Base-by-base conservation (phyloP, 2,797 vertebrate genomes). In the Pangasius larnaudii region DNA sequence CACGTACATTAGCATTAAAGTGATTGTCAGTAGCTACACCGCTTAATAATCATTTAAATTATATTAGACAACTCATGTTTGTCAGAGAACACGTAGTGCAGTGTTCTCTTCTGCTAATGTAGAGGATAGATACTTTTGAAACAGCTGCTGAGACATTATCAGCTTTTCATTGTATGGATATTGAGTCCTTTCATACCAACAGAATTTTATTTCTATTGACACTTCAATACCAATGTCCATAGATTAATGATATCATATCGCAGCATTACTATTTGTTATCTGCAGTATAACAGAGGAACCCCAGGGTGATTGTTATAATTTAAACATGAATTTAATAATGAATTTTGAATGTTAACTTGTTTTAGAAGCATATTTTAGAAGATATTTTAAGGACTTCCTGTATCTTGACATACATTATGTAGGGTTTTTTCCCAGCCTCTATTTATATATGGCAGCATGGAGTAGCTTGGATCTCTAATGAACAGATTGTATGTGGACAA, bases 401-500 rank as follows among this genome's bases (percentile, higher is more conserved):
- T 39, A 27, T 27, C 33, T 13, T 80, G 56, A 39, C 39, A 5
- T 22, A 63, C 30, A 30, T 49, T 30, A 49, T 16, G 1, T 18
- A 11, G 19, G 27, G 3, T 27, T 36, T 24, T n/a, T 27, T 42
- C 3, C 33, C 33, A 63, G n/a, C 9, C 16, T 65, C n/a, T 83
- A 49, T 65, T 83, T 83, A 30, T 65, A 30, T 46, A 30, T 49
- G 51, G 24, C 33, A 58, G 51, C 22, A 39, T 71, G 22, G 22
- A 72, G 36, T 59, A 13, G 51, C 27, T 78, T 2, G 22, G 36
- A 33, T 80, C 24, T 58, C 24, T 85, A 58, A 58, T 79, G 82
- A 84, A 85, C 72, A 88, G 46, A 75, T 83, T 78, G 82, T 58
- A 49, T 77, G 42, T 72, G 27, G 83, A 59, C 56, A 71, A 88